A percentile compares a stretch with the other conserved stretches of the same genome.
Evolutionary conservation across 1,140 invertebrate genomes (phyloP).

Genomic region (Ostrea edulis): DNA sequence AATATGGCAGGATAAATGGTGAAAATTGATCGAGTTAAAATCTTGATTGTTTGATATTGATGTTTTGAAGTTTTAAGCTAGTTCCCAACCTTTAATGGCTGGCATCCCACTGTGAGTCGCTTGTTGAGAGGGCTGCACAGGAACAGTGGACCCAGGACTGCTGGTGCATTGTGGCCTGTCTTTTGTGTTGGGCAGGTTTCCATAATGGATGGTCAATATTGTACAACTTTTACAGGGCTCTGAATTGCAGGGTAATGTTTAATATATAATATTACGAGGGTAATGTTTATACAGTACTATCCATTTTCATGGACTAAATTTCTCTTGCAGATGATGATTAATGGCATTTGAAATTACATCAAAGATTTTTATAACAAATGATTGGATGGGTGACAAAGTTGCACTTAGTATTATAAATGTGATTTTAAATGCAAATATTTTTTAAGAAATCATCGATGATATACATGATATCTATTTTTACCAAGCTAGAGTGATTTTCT

Average conservation of each 20-base stretch:
- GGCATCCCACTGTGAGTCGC: neutral
- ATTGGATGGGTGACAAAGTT: too few species aligned
- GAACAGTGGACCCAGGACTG: neutral
- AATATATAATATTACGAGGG: too few species aligned
- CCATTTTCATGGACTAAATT: neutral
- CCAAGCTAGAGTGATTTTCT: too few species aligned
- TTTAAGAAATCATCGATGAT: too few species aligned
- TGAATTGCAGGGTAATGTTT: neutral
- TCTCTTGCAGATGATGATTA: neutral
- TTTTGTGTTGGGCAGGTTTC: neutral
- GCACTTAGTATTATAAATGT: too few species aligned
- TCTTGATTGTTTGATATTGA: conserved; percentile 27
- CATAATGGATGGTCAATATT: neutral
- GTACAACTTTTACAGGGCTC: neutral
- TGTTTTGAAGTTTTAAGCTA: conserved; percentile 14
- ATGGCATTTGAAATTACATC: too few species aligned
- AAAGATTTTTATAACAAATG: too few species aligned
- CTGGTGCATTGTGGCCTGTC: neutral
- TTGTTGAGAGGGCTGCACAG: neutral
- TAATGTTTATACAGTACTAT: neutral
- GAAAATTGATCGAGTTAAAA: conserved; percentile 32
- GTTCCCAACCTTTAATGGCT: neutral
- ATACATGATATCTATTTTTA: too few species aligned
- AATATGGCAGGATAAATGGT: conserved; percentile 12
- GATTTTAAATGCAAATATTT: too few species aligned